Base-by-base conservation (phyloP, 2,113 vertebrate species). In the Chauna torquata region DNA sequence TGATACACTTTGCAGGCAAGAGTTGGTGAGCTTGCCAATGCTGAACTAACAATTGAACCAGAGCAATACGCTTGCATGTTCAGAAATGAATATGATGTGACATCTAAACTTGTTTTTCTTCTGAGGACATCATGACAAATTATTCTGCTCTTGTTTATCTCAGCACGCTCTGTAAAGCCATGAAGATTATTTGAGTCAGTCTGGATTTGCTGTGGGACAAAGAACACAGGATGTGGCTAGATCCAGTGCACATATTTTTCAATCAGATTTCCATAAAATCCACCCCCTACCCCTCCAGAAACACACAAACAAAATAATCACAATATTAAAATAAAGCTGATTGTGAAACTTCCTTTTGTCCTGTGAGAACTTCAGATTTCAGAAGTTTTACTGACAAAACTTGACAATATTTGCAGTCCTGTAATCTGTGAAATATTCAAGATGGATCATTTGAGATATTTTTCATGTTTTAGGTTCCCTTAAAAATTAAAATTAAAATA, bases 201-300 rank as follows among this genome's bases (percentile, higher is more conserved):
- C 57, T 42, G 10, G n/a, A 47, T 96, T 90, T 82, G 44, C 44
- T 42, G 36, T 34, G 78, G 92, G 40, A 64, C 55, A 40, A 81
- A 66, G 82, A 83, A 85, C 4, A 5, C 89, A 76, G 87, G 81
- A 57, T 86, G 49, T 78, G 93, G 76, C 54, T 72, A 61, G 12
- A 62, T 69, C 50, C 59, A 57, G 45, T 8, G 34, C 58, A 44
- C 30, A 49, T 45, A 52, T 59, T 86, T 91, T 80, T 45, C 62
- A 23, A 38, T 44, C 57, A 72, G 14, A 65, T 94, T 94, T 76
- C 86, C 85, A 84, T 94, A 57, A 96, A 88, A 88, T 86, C 23
- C 25, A 30, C 18, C 11, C 30, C 71, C 40, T 36, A 32, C 36
- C 8, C 4, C 9, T 23, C 38, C 30, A 75, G 59, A 52, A 3